Conservation (phyloP, 2,113 vertebrate genomes). For the Talpa occidentalis region DNA sequence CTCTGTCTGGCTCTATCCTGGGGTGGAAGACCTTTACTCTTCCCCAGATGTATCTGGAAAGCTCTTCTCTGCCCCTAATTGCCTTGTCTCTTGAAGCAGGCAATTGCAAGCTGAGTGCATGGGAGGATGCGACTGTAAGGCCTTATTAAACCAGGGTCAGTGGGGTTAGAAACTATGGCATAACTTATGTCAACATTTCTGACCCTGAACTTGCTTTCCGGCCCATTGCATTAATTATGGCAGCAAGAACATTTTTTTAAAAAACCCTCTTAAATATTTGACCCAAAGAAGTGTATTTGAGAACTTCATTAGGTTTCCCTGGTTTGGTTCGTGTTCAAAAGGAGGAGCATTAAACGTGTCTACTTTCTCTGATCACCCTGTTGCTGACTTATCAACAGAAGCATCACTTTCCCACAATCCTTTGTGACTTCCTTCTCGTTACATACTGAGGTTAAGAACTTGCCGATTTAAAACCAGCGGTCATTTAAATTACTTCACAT, state of each 20-base stretch:
- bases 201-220: slow-evolving; percentile 81
- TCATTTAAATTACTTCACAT: slow-evolving; percentile 49
- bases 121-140: slow-evolving; percentile 73
- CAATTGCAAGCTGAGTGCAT: slow-evolving; percentile 78
- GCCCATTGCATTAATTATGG: slow-evolving; percentile 75
- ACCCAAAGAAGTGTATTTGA: slow-evolving; percentile 21
- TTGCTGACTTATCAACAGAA: not conserved
- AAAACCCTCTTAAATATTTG: slow-evolving; percentile 45
- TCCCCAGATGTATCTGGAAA: slow-evolving; percentile 84
- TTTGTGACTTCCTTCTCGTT: slow-evolving; percentile 21
- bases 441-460: not conserved
- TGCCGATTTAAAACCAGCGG: slow-evolving; percentile 1
- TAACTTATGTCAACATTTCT: slow-evolving; percentile 81
- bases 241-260: slow-evolving; percentile 26
- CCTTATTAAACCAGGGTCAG: slow-evolving; percentile 81
- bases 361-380: not conserved
- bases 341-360: slow-evolving; percentile 24
- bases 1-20: slow-evolving; percentile 74
- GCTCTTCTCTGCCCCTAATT: slow-evolving; percentile 76
- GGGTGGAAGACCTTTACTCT: slow-evolving; percentile 68
- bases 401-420: not conserved
- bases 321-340: not conserved
- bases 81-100: slow-evolving; percentile 75
- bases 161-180: slow-evolving; percentile 61
- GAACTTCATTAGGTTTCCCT: slow-evolving; percentile 41